A percentile compares a stretch with the other conserved stretches of the same genome.
Conservation (phyloP, 2,888 invertebrate genomes). For the Chymomyza caudatula region DNA sequence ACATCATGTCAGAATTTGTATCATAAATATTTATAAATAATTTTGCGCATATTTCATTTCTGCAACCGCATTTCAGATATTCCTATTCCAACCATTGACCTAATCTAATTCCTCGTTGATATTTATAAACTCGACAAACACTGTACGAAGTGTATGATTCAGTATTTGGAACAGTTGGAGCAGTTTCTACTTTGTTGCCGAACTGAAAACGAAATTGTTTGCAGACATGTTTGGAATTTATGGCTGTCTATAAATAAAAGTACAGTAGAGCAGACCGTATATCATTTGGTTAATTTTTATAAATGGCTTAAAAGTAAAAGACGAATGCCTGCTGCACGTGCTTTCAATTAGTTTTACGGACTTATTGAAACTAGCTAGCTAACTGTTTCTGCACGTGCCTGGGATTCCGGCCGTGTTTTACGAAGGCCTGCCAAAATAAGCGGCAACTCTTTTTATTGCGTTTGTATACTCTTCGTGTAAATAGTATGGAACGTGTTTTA, state of each 20-base stretch:
- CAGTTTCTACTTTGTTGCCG: background rate
- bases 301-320: constrained; percentile 10
- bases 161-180: background rate
- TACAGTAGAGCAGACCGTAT: background rate
- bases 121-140: background rate
- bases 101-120: background rate
- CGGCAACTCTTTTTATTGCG: background rate
- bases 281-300: constrained; percentile 1
- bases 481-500: too few relatives aligned
- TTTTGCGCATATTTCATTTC: constrained; percentile 33
- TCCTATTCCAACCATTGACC: background rate
- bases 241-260: background rate
- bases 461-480: background rate
- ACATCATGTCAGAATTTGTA: constrained; percentile 53
- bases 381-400: constrained; percentile 13
- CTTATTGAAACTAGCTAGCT: background rate
- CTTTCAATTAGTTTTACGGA: constrained; percentile 31
- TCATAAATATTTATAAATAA: constrained; percentile 54
- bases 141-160: background rate
- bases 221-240: background rate
- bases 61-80: background rate
- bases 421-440: background rate
- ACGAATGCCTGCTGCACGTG: constrained; percentile 34
- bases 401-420: background rate
- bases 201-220: background rate